A percentile compares a stretch with the other conserved stretches of the same genome.
phyloP scores from a whole-genome alignment of 1,140 invertebrate species.

The Tetramorium alpestre region DNA sequence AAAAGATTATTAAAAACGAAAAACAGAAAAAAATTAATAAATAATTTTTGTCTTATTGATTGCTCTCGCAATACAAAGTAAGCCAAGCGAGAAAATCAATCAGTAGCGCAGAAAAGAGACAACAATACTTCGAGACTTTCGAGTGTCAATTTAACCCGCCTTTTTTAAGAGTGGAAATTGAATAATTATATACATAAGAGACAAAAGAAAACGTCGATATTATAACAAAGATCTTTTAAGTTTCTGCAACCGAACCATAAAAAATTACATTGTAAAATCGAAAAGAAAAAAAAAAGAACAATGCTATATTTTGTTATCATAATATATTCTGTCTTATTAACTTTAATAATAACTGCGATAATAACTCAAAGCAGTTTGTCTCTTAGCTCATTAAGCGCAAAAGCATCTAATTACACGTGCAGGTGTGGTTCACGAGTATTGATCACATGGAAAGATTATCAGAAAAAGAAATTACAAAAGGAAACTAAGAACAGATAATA shows the following conservation, averaged over 20 bases:
- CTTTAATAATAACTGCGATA: slow-evolving; percentile 1
- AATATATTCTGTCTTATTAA: background rate
- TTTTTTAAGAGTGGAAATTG: too few species aligned
- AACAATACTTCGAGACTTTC: too few species aligned
- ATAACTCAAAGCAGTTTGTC: slow-evolving; percentile 11
- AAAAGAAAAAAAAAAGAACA: background rate
- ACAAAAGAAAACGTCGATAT: background rate
- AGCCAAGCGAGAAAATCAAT: too few species aligned
- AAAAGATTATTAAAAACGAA: too few species aligned
- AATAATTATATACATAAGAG: background rate
- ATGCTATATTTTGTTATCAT: background rate
- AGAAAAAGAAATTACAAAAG: background rate
- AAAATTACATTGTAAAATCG: background rate
- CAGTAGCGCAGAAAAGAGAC: too few species aligned
- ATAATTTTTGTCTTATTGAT: too few species aligned
- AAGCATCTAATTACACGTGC: background rate
- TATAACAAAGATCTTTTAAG: background rate
- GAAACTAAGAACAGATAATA: background rate
- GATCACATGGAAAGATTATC: background rate
- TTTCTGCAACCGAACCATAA: background rate
- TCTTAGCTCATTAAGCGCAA: slow-evolving; percentile 5
- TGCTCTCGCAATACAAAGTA: too few species aligned
- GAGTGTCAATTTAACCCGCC: too few species aligned
- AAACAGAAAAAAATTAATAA: too few species aligned
- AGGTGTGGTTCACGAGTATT: background rate